A percentile compares a stretch with the other conserved stretches of the same genome.
Conservation (phyloP, 2,888 invertebrate species). For the Coleophora flavipennella region DNA sequence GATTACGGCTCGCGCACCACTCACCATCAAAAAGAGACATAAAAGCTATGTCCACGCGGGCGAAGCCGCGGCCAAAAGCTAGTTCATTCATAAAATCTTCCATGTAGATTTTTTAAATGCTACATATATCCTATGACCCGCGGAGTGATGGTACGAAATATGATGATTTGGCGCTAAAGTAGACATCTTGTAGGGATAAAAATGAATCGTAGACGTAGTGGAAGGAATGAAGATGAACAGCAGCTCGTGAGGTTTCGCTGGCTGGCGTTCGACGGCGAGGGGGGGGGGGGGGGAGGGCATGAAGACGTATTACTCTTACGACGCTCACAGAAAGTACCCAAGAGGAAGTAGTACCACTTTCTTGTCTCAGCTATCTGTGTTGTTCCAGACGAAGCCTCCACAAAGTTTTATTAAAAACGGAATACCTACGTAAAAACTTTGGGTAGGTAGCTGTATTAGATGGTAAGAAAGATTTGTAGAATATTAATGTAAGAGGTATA, state of each 20-base stretch:
- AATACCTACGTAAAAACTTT: background rate
- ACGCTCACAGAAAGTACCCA: conserved; percentile 28
- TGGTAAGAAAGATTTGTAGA: too few relatives aligned
- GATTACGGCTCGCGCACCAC: too few relatives aligned
- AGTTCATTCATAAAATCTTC: too few relatives aligned
- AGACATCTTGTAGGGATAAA: conserved; percentile 17
- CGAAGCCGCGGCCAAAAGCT: too few relatives aligned
- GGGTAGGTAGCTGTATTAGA: too few relatives aligned
- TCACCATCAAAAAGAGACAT: too few relatives aligned
- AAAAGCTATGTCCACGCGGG: too few relatives aligned
- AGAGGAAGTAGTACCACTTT: background rate
- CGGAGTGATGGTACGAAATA: too few relatives aligned
- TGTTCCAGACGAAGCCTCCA: background rate
- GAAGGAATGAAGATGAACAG: conserved; percentile 30
- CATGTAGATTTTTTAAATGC: too few relatives aligned
- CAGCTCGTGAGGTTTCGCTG: conserved; percentile 23
- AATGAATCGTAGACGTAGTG: conserved; percentile 24
- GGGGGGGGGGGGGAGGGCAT: too few relatives aligned
- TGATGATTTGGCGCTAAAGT: too few relatives aligned
- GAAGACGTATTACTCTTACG: conserved; percentile 39
- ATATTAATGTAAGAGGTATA: conserved; percentile 9
- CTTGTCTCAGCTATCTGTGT: conserved; percentile 1
- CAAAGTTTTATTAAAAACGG: conserved; percentile 8
- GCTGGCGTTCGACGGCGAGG: conserved; percentile 29
- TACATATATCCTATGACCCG: too few relatives aligned